Evolutionary conservation across 2,888 invertebrate genomes (phyloP), one percentile per base, ranked within the genome.

Genomic region (Diarsia rubi): DNA sequence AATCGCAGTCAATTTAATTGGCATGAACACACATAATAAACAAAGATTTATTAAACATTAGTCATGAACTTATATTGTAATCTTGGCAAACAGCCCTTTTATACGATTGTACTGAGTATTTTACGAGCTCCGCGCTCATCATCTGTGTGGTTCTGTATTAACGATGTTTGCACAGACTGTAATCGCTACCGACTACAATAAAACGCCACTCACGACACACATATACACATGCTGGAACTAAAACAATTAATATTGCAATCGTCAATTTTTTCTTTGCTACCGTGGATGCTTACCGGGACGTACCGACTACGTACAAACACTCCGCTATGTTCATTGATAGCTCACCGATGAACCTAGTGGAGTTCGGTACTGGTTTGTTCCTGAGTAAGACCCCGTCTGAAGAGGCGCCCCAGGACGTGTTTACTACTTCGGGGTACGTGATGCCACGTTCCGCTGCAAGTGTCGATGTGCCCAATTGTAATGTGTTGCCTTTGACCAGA

Each of bases 341-440:
- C 97, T 98, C 98, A 93, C 98, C 98, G 93, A 98, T 98, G 97
- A 98, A 98, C 97, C 97, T 99, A 97, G 99, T 99, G 96, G 99
- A 99, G 97, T 98, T 99, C 97, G 98, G 99, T 96, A 98, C 98
- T 92, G 99, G 99, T 96, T 97, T 99, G 95, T 99, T 99, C 97
- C 97, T 98, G 95, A 98, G 98, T 97, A 98, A 98, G 97, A 98
- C 98, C 92, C 98, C 98, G 93, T 98, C 98, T 94, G 98, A 98
- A 97, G 98, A 98, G 97, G 98, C 98, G 94, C 98, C 96, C 97
- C 98, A 93, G 92, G 97, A 96, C 97, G 97, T 94, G 97, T 97
- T 95, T 96, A 97, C 95, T 95, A 95, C 95, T 95, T 96, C 97
- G 97, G 96, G 97, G 97, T 97, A 97, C 97, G 97, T 97, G 97